phyloP scores from a whole-genome alignment of 2,888 invertebrate genomes.

The Linnaemya vulpina region DNA sequence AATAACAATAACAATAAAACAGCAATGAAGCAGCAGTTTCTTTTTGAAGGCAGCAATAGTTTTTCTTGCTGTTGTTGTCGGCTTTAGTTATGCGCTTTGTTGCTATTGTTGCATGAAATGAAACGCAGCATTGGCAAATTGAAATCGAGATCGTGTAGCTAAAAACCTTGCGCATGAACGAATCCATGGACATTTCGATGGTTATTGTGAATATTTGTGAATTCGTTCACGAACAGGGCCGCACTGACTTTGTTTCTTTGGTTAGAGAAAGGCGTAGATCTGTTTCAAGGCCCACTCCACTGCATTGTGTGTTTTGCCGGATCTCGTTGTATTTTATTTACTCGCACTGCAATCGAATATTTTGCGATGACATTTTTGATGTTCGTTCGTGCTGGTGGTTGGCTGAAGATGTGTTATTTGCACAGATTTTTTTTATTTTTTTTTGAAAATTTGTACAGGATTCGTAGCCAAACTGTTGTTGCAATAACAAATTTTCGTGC shows the following conservation, averaged over 20 bases:
- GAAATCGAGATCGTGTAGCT: constrained; percentile 72
- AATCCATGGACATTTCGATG: constrained; percentile 79
- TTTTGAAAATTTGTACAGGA: too few relatives aligned
- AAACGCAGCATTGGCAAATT: constrained; percentile 60
- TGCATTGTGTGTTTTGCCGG: constrained; percentile 4
- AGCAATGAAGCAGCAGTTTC: constrained; percentile 45
- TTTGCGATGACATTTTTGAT: background rate
- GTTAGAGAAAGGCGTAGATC: constrained; percentile 24
- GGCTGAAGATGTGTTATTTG: too few relatives aligned
- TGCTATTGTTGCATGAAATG: constrained; percentile 52
- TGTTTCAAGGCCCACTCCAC: constrained; percentile 49
- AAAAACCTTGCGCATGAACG: constrained; percentile 82
- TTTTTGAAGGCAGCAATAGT: constrained; percentile 44
- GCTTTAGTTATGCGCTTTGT: constrained; percentile 30
- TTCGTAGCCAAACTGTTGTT: too few relatives aligned
- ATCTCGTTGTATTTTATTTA: constrained; percentile 3
- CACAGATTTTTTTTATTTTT: too few relatives aligned
- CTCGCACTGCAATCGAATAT: background rate
- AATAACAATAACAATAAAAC: constrained; percentile 43
- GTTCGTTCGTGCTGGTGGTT: background rate
- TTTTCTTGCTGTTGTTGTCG: constrained; percentile 35
- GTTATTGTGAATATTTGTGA: constrained; percentile 59
- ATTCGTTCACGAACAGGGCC: constrained; percentile 54
- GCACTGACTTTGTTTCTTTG: constrained; percentile 48
- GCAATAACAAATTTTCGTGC: too few relatives aligned